Evolutionary conservation across 1,140 invertebrate species (phyloP).

Genomic region (Oreohelix idahoensis): DNA sequence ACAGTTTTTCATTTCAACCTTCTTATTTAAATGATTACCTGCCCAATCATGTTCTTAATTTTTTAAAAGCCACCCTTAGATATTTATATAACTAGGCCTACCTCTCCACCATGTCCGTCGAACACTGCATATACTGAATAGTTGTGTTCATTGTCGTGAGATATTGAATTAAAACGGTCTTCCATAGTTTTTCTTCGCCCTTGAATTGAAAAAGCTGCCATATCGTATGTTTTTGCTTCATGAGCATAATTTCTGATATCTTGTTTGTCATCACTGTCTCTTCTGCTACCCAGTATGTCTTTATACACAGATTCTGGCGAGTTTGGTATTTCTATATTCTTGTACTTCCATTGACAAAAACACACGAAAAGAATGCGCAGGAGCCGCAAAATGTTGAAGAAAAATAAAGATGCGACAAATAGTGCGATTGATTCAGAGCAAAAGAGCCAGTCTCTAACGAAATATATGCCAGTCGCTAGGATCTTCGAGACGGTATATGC

Average conservation of each 20-base stretch:
- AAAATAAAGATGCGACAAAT: conserved; percentile 25
- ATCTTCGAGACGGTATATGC: conserved; percentile 28
- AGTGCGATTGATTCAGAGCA: conserved; percentile 25
- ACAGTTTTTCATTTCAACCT: too few species aligned
- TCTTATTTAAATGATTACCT: too few species aligned
- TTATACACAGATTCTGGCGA: background rate
- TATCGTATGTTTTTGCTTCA: conserved; percentile 71
- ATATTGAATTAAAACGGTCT: conserved; percentile 88
- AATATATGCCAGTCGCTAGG: conserved; percentile 19
- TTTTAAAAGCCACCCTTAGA: too few species aligned
- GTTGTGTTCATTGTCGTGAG: conserved; percentile 79
- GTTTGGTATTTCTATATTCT: background rate
- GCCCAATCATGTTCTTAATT: too few species aligned
- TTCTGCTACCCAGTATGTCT: background rate
- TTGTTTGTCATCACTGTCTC: conserved; percentile 5
- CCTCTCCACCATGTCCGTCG: conserved; percentile 94
- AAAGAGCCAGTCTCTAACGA: conserved; percentile 34
- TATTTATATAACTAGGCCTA: conserved; percentile 67
- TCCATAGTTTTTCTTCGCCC: conserved; percentile 92
- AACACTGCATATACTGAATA: conserved; percentile 92
- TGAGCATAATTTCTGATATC: conserved; percentile 19
- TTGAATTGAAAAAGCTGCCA: conserved; percentile 90
- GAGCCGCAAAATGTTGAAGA: conserved; percentile 32
- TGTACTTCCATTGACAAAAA: conserved; percentile 37
- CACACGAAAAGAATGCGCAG: conserved; percentile 6